phyloP scores from a whole-genome alignment of 2,113 vertebrate species.

The Heteronetta atricapilla region DNA sequence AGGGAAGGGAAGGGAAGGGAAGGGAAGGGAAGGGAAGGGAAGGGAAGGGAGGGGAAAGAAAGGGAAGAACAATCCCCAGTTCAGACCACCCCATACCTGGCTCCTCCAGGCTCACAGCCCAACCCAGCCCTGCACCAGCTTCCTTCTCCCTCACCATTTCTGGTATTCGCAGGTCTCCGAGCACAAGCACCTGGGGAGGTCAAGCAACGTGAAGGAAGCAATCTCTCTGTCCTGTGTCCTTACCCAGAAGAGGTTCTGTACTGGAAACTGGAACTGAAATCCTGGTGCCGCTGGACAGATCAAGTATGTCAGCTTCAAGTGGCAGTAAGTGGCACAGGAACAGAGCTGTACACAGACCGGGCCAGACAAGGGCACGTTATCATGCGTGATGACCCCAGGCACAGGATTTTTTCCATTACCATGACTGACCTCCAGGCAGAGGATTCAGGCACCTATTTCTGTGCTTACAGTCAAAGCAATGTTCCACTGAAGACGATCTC shows the following conservation, averaged over 20 bases:
- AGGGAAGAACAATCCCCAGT: not conserved
- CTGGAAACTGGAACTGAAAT: accelerated
- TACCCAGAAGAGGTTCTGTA: not conserved
- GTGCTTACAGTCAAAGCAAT: accelerated
- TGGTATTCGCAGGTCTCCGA: constrained; percentile 27
- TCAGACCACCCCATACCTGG: not conserved
- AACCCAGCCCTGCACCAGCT: not conserved
- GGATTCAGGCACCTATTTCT: constrained; percentile 62
- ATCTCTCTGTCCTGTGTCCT: constrained; percentile 19
- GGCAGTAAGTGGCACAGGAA: accelerated
- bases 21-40: too few species aligned
- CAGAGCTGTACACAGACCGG: accelerated
- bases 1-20: too few species aligned
- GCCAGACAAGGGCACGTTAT: accelerated
- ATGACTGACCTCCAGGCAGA: constrained; percentile 48
- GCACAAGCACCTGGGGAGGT: not conserved
- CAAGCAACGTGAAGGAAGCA: not conserved
- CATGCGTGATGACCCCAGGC: accelerated
- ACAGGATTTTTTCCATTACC: not conserved
- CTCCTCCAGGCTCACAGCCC: not conserved
- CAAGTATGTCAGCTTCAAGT: accelerated
- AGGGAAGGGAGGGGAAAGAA: too few species aligned
- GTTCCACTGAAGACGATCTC: not conserved
- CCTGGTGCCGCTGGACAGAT: not conserved
- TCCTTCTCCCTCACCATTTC: not conserved